Percentiles rank a stretch among this genome's conserved stretches.
Evolutionary conservation across 2,113 vertebrate genomes (phyloP).

Genomic region (Phaetusa simplex): DNA sequence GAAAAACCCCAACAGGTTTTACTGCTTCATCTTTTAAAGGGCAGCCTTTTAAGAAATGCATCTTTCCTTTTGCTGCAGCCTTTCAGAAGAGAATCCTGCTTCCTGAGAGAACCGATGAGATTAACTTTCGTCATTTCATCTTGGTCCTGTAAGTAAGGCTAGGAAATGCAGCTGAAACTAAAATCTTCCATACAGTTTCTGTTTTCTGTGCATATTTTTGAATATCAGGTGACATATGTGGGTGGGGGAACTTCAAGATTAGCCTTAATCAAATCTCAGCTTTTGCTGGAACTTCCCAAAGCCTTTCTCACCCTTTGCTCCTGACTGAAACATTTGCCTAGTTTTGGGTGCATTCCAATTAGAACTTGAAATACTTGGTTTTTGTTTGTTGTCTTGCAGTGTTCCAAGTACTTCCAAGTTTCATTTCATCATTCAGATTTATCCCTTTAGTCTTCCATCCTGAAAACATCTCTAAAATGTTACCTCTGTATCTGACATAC

Average conservation of each 20-base stretch:
- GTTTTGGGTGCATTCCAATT: constrained; percentile 47
- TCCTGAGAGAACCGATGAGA: not conserved
- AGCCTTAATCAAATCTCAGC: constrained; percentile 61
- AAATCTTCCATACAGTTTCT: constrained; percentile 52
- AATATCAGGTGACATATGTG: constrained; percentile 57
- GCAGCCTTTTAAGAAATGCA: not conserved
- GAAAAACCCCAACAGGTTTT: not conserved
- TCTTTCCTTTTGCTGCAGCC: not conserved
- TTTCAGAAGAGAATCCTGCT: not conserved
- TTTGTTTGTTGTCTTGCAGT: not conserved
- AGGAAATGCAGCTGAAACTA: constrained; percentile 53
- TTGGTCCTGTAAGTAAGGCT: not conserved
- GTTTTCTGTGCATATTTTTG: constrained; percentile 37
- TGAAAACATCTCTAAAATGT: not conserved
- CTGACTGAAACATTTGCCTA: constrained; percentile 15
- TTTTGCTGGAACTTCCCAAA: constrained; percentile 68
- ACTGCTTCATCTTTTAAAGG: not conserved
- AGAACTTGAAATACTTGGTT: not conserved
- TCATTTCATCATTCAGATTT: constrained; percentile 20
- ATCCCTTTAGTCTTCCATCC: not conserved
- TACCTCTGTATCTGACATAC: not conserved
- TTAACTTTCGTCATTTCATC: not conserved
- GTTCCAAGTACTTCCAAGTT: constrained; percentile 13
- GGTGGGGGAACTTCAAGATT: constrained; percentile 63
- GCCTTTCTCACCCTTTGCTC: constrained; percentile 48